phyloP scores from a whole-genome alignment of 2,888 invertebrate species.

The Sussaba pulchella region DNA sequence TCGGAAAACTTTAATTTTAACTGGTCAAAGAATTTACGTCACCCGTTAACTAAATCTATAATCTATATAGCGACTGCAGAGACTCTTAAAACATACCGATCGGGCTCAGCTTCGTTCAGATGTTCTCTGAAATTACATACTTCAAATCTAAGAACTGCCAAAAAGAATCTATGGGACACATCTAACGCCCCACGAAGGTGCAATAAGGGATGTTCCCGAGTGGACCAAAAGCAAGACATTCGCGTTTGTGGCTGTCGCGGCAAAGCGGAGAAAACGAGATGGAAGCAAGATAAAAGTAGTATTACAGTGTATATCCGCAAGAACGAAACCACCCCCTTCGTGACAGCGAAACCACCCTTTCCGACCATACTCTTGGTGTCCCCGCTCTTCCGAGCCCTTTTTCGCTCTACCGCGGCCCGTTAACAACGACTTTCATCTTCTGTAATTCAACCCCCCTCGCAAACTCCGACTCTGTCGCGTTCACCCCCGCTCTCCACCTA shows the following conservation, averaged over 20 bases:
- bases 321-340: constrained; percentile 52
- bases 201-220: constrained; percentile 19
- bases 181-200: too few relatives aligned
- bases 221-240: constrained; percentile 50
- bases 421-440: constrained; percentile 82
- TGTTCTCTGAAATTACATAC: too few relatives aligned
- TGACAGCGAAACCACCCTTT: constrained; percentile 57
- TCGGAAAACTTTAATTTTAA: too few relatives aligned
- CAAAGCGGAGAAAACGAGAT: constrained; percentile 19
- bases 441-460: constrained; percentile 81
- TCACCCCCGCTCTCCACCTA: constrained; percentile 69
- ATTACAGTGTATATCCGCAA: constrained; percentile 55
- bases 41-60: too few relatives aligned
- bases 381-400: neutral
- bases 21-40: too few relatives aligned
- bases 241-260: constrained; percentile 33
- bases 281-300: constrained; percentile 59
- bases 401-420: constrained; percentile 70
- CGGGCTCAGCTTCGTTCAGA: too few relatives aligned
- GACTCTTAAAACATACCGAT: too few relatives aligned
- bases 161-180: too few relatives aligned
- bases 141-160: too few relatives aligned
- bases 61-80: too few relatives aligned
- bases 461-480: constrained; percentile 62
- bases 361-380: neutral